A percentile compares a stretch with the other conserved stretches of the same genome.
These are phyloP conservation scores for Drosophila kohkoa DNA, from an alignment of 1,140 invertebrate genomes.

Conservation along the genomic window DNA sequence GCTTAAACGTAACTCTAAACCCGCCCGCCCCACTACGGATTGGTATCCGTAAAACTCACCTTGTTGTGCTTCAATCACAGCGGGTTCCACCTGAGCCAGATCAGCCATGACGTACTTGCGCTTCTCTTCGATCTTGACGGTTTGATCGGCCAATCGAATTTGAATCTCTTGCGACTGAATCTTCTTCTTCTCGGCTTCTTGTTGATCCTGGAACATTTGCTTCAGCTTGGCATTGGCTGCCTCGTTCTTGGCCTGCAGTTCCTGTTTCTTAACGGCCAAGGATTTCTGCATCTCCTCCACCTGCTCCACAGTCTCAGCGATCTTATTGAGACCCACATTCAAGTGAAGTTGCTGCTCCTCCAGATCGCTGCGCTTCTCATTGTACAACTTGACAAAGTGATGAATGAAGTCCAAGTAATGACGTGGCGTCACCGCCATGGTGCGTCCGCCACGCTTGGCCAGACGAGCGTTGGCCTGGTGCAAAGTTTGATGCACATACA, in stretches of 20 bases:
- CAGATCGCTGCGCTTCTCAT: conserved; percentile 98
- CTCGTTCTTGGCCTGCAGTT: conserved; percentile 99
- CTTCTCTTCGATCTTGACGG: conserved; percentile 96
- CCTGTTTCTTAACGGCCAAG: conserved; percentile 97
- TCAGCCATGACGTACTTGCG: conserved; percentile 97
- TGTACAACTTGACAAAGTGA: conserved; percentile 99
- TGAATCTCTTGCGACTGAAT: conserved; percentile 99
- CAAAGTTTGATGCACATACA: conserved; percentile 98
- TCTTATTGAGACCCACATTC: conserved; percentile 99
- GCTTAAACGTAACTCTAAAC: conserved; percentile 1
- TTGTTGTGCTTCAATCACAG: conserved; percentile 98
- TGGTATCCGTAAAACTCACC: conserved; percentile 87
- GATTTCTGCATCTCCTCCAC: conserved; percentile 99
- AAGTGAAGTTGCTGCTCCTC: conserved; percentile 99
- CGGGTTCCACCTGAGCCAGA: conserved; percentile 98
- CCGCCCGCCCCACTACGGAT: background rate
- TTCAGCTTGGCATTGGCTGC: conserved; percentile 99
- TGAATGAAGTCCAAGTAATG: conserved; percentile 99
- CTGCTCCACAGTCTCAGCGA: conserved; percentile 99
- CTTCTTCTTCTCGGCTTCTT: conserved; percentile 99
- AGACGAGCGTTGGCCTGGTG: conserved; percentile 96
- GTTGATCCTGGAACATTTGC: conserved; percentile 99
- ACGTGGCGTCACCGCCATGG: conserved; percentile 98
- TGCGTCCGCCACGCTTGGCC: conserved; percentile 95
- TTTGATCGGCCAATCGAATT: conserved; percentile 94